These are phyloP conservation scores for Neotoma lepida DNA, from an alignment of 2,113 vertebrate genomes.

Conservation along the genomic window DNA sequence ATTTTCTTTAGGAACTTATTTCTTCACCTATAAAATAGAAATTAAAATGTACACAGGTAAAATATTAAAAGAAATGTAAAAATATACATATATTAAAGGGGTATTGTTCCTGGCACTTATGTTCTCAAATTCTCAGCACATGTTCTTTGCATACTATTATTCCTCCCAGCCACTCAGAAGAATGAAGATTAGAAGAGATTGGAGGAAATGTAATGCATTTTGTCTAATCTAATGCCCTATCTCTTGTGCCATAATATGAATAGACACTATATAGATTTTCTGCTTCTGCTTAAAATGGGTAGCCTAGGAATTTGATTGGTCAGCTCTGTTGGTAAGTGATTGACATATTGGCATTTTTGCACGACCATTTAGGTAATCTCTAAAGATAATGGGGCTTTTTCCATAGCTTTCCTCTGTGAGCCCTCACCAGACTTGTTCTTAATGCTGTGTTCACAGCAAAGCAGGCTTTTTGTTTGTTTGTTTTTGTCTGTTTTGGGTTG, in stretches of 20 bases:
- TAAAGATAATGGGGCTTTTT: neutral
- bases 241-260: neutral
- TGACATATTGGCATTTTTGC: neutral
- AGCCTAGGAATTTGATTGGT: neutral
- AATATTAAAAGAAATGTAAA: neutral
- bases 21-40: constrained; percentile 24
- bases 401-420: neutral
- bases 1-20: constrained; percentile 6
- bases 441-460: neutral
- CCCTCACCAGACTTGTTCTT: neutral
- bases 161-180: neutral
- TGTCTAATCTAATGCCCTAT: neutral
- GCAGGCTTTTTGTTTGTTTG: neutral
- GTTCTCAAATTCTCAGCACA: constrained; percentile 16
- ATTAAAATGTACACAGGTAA: constrained; percentile 1
- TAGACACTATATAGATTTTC: neutral
- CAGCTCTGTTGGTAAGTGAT: neutral
- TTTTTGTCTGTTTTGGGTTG: neutral
- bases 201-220: neutral
- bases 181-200: neutral
- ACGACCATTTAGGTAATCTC: neutral
- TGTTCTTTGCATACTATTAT: neutral
- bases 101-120: neutral
- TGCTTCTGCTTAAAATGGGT: neutral
- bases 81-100: neutral